phyloP scores from a whole-genome alignment of 2,888 invertebrate species.

The Carterocephalus palaemon region DNA sequence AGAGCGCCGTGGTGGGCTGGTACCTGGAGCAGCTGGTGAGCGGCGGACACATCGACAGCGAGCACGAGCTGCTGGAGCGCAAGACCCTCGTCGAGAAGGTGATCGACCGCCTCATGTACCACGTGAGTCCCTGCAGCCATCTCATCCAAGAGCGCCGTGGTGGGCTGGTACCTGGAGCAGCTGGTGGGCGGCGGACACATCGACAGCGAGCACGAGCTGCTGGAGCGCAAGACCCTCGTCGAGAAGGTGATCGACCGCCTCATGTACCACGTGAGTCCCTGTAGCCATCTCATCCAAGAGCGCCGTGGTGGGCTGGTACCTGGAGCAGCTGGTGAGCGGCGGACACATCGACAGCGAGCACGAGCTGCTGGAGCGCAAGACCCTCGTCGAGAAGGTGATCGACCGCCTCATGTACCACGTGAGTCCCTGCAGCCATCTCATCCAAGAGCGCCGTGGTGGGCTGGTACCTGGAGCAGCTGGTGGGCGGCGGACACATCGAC shows the following conservation, averaged over 20 bases:
- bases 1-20: constrained; percentile 94
- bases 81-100: constrained; percentile 96
- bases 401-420: no score
- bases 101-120: constrained; percentile 92
- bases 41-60: constrained; percentile 87
- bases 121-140: constrained; percentile 82
- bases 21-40: constrained; percentile 92
- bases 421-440: no score
- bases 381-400: no score
- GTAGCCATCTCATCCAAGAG: no score
- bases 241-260: constrained; percentile 97
- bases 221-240: constrained; percentile 91
- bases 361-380: no score
- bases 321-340: no score
- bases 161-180: constrained; percentile 96
- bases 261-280: constrained; percentile 85
- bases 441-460: no score
- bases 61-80: constrained; percentile 92
- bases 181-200: constrained; percentile 87
- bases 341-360: no score
- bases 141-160: constrained; percentile 89
- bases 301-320: no score
- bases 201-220: constrained; percentile 93
- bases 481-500: no score
- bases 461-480: no score